Percentiles rank a stretch among this genome's conserved stretches.
Conservation (phyloP, 30 jellyfish, hydroid and myxozoan genomes). For the Sanderia malayensis region DNA sequence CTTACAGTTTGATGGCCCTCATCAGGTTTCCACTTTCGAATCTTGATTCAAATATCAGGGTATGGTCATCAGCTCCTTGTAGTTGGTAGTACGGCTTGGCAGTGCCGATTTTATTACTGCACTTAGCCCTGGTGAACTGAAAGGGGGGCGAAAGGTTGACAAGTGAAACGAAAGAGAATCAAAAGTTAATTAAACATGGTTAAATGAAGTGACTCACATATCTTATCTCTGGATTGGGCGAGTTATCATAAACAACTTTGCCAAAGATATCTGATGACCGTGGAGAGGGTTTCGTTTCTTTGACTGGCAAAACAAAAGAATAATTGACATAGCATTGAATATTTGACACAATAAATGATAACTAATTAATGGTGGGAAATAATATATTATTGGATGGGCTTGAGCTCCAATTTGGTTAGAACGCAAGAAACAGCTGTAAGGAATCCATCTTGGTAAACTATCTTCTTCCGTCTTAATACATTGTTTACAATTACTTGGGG, state of each 20-base stretch:
- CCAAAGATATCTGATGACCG: slow-evolving; percentile 65
- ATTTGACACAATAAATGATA: no score
- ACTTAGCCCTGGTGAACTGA: slow-evolving; percentile 66
- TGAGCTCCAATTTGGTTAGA: no score
- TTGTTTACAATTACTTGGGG: no score
- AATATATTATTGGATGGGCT: no score
- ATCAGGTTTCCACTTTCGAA: slow-evolving; percentile 90
- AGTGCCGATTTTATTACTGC: slow-evolving; percentile 16
- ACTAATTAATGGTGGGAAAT: no score
- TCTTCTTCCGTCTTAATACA: no score
- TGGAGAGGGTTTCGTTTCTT: slow-evolving; percentile 35
- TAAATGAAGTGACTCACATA: slow-evolving; percentile 65
- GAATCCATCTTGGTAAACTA: no score
- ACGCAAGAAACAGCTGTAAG: no score
- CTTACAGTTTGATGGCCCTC: slow-evolving; percentile 87
- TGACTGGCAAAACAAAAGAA: slow-evolving; percentile 3
- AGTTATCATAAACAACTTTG: slow-evolving; percentile 74
- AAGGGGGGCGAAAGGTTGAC: no score
- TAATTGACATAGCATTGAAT: not conserved
- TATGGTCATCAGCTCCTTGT: slow-evolving; percentile 61
- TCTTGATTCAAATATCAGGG: slow-evolving; percentile 83
- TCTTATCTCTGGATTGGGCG: slow-evolving; percentile 69
- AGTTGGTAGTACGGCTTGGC: slow-evolving; percentile 62
- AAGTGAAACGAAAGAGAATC: slow-evolving; percentile 47
- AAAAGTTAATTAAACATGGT: not conserved